Percentiles rank a stretch among this genome's conserved stretches.
Conservation (phyloP, 2,888 invertebrate species). For the Microctonus hyperodae region DNA sequence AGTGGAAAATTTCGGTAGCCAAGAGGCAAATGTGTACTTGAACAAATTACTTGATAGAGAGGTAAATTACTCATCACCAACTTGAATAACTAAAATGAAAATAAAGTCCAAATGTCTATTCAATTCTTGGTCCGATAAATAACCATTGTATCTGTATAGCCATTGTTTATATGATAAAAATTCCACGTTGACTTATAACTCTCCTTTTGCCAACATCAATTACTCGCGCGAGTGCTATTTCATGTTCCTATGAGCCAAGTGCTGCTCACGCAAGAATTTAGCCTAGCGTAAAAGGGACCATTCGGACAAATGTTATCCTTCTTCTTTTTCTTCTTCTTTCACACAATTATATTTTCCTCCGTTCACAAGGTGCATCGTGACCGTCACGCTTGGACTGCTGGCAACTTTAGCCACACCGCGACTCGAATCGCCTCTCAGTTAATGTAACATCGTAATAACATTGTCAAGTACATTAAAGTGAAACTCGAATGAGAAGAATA, state of each 20-base stretch:
- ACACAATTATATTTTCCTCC: constrained; percentile 22
- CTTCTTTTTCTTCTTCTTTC: not conserved
- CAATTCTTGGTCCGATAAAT: constrained; percentile 25
- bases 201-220: constrained; percentile 27
- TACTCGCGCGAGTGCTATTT: constrained; percentile 28
- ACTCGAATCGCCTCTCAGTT: constrained; percentile 49
- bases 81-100: not conserved
- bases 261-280: constrained; percentile 30
- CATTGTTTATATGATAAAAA: constrained; percentile 15
- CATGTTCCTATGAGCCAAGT: constrained; percentile 28
- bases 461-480: constrained; percentile 46
- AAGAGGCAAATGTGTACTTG: constrained; percentile 87
- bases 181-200: constrained; percentile 8
- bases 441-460: constrained; percentile 44
- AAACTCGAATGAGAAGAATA: constrained; percentile 41
- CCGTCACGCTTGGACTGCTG: constrained; percentile 48
- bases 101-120: constrained; percentile 13
- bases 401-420: constrained; percentile 35
- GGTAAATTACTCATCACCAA: constrained; percentile 63
- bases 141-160: not conserved
- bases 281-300: constrained; percentile 43
- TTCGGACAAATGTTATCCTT: constrained; percentile 22
- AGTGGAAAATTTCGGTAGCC: constrained; percentile 80
- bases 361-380: constrained; percentile 40
- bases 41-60: constrained; percentile 91